A percentile compares a stretch with the other conserved stretches of the same genome.
Conservation (phyloP, 2,113 vertebrate species). For the Cyprinodon tularosa region DNA sequence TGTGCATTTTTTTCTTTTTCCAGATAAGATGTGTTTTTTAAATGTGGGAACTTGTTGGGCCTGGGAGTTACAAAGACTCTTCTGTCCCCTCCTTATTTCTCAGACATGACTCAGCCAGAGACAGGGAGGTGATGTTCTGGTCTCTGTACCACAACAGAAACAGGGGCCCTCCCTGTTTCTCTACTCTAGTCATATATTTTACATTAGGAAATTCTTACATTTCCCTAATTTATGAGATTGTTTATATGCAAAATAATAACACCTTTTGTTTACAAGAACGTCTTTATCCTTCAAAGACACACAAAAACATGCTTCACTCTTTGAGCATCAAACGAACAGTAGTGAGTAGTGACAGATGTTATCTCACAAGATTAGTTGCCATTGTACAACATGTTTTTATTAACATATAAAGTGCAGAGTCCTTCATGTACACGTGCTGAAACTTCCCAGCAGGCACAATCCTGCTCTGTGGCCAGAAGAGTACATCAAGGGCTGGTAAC, state of each 20-base stretch:
- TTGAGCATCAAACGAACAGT: constrained; percentile 10
- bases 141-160: constrained; percentile 33
- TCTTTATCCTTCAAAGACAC: background rate
- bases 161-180: constrained; percentile 2
- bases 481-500: constrained; percentile 56
- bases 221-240: constrained; percentile 44
- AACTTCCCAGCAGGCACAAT: constrained; percentile 13
- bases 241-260: constrained; percentile 40
- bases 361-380: constrained; percentile 1
- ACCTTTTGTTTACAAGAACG: constrained; percentile 21
- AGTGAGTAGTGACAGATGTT: constrained; percentile 6
- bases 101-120: constrained; percentile 71
- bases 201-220: background rate
- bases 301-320: background rate
- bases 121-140: constrained; percentile 47
- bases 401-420: constrained; percentile 12
- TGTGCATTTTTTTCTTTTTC: constrained; percentile 7
- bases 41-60: constrained; percentile 22
- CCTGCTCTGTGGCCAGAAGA: constrained; percentile 37
- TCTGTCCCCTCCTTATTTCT: constrained; percentile 54
- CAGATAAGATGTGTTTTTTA: constrained; percentile 48
- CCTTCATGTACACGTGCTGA: constrained; percentile 7
- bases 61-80: constrained; percentile 53
- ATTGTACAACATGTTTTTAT: constrained; percentile 21
- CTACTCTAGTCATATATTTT: constrained; percentile 1